phyloP scores from a whole-genome alignment of 2,113 vertebrate species.

The Cathartes aura region DNA sequence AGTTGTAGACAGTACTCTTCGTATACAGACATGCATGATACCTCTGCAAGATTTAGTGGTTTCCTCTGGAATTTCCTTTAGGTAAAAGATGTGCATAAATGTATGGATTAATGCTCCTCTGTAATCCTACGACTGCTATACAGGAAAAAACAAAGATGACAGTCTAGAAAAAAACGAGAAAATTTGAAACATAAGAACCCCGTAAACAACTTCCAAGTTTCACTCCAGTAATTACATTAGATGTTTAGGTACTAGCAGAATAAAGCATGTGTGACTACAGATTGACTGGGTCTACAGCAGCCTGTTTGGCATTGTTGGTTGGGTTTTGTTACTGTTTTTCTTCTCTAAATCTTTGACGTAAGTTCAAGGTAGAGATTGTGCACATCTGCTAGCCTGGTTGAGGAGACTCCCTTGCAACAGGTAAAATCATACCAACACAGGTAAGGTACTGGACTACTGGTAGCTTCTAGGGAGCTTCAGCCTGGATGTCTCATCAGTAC shows the following conservation, averaged over 20 bases:
- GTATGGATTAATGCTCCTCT: neutral
- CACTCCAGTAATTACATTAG: neutral
- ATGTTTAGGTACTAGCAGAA: neutral
- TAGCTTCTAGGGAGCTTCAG: neutral
- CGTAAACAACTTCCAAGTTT: neutral
- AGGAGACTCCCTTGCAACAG: neutral
- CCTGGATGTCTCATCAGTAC: neutral
- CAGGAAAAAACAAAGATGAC: neutral
- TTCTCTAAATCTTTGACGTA: neutral
- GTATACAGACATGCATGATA: accelerated
- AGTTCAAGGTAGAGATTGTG: neutral
- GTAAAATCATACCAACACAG: neutral
- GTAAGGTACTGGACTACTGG: neutral
- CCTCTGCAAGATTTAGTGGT: neutral
- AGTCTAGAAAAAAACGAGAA: neutral
- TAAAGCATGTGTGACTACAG: neutral
- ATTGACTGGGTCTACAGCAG: neutral
- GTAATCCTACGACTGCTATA: neutral
- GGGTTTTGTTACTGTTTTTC: neutral
- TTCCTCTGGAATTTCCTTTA: neutral
- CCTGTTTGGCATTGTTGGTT: neutral
- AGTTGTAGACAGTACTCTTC: neutral
- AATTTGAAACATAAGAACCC: neutral
- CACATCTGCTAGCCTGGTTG: neutral
- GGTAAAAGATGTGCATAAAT: neutral